Evolutionary conservation across 2,797 vertebrate genomes (phyloP).

Genomic region (Harpagifer antarcticus): DNA sequence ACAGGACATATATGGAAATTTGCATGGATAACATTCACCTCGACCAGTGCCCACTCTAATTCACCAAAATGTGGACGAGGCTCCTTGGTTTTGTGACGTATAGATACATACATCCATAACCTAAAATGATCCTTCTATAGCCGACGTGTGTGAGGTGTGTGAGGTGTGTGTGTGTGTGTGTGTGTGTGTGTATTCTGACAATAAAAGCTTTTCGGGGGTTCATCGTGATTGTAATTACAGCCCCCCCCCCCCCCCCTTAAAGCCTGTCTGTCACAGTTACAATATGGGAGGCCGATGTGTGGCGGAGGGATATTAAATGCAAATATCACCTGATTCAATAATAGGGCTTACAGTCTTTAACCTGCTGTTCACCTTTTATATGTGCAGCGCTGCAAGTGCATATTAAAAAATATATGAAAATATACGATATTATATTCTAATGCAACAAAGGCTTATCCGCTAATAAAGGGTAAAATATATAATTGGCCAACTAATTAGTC

Average conservation of each 20-base stretch:
- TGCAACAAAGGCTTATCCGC: neutral
- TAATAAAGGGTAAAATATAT: slow-evolving; percentile 24
- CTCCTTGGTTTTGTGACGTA: slow-evolving; percentile 24
- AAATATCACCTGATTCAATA: slow-evolving; percentile 63
- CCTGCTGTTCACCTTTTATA: slow-evolving; percentile 29
- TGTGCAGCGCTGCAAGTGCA: neutral
- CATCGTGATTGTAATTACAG: slow-evolving; percentile 53
- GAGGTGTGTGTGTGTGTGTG: neutral
- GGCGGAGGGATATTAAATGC: slow-evolving; percentile 59
- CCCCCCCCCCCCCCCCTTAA: slow-evolving; percentile 11
- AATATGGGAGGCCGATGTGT: slow-evolving; percentile 37
- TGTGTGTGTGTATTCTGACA: slow-evolving; percentile 6
- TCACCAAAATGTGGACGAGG: slow-evolving; percentile 40
- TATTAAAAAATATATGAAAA: slow-evolving; percentile 13
- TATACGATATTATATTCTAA: neutral
- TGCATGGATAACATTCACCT: slow-evolving; percentile 68
- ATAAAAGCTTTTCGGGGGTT: slow-evolving; percentile 47
- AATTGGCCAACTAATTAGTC: neutral
- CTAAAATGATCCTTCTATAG: slow-evolving; percentile 22
- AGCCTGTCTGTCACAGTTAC: slow-evolving; percentile 52
- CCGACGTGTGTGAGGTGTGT: slow-evolving; percentile 1
- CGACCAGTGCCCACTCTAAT: slow-evolving; percentile 42
- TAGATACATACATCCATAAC: slow-evolving; percentile 2
- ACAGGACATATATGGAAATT: slow-evolving; percentile 74
- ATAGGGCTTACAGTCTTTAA: slow-evolving; percentile 30